These are phyloP conservation scores for Cosmia trapezina DNA, from an alignment of 2,888 invertebrate species.

Conservation along the genomic window DNA sequence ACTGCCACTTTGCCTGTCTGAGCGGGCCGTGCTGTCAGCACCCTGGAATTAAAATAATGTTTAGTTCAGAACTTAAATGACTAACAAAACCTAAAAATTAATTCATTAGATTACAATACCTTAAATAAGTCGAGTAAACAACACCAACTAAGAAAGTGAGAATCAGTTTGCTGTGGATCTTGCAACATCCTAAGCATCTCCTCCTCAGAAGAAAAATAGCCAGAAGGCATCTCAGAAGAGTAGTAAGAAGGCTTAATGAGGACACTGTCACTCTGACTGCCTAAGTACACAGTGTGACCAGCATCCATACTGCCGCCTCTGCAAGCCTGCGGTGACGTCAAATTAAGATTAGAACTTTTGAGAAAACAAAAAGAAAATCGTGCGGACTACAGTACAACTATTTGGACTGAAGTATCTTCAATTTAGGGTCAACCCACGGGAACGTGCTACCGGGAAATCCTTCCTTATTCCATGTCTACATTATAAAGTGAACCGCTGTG, in stretches of 20 bases:
- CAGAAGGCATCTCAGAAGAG: background rate
- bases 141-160: background rate
- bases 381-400: too few species aligned
- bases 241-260: background rate
- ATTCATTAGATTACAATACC: background rate
- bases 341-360: background rate
- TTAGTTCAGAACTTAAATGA: background rate
- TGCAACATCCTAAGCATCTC: background rate
- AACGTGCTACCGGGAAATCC: too few species aligned
- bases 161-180: background rate
- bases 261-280: constrained; percentile 3
- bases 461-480: too few species aligned
- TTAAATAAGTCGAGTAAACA: background rate
- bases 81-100: background rate
- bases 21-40: background rate
- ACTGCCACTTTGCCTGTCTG: background rate
- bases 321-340: constrained; percentile 16
- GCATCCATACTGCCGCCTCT: constrained; percentile 31
- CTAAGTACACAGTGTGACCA: constrained; percentile 19
- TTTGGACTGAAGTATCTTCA: background rate
- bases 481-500: too few species aligned
- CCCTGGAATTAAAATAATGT: background rate
- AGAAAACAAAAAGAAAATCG: too few species aligned
- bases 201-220: background rate
- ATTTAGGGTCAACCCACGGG: too few species aligned